Evolutionary conservation across 2,888 invertebrate species (phyloP).

Genomic region (Tuberolachnus salignus): DNA sequence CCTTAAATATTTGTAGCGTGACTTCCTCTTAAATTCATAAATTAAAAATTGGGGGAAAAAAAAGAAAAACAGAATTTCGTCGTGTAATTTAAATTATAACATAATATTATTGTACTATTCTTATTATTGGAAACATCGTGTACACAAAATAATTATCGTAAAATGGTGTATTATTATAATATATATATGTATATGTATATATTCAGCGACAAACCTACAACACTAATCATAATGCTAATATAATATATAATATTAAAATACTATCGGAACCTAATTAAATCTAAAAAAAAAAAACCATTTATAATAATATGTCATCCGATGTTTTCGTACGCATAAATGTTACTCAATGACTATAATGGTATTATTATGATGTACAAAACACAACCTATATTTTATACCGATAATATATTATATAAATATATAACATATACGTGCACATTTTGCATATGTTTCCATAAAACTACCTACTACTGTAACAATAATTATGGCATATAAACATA

Average conservation of each 20-base stretch:
- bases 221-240: conserved; percentile 13
- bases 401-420: not conserved
- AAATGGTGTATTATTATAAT: not conserved
- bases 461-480: not conserved
- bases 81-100: too few relatives aligned
- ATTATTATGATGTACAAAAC: conserved; percentile 6
- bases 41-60: too few relatives aligned
- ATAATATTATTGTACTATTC: too few relatives aligned
- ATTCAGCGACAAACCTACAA: conserved; percentile 9
- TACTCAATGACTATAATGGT: conserved; percentile 6
- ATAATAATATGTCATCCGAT: not conserved
- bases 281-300: conserved; percentile 16
- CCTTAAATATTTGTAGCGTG: too few relatives aligned
- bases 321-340: conserved; percentile 31
- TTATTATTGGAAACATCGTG: conserved; percentile 10
- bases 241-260: not conserved
- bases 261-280: conserved; percentile 34
- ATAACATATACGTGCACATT: conserved; percentile 25
- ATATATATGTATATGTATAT: not conserved
- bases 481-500: not conserved
- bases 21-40: too few relatives aligned
- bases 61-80: too few relatives aligned
- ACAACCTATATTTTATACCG: conserved; percentile 9
- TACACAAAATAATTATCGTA: not conserved
- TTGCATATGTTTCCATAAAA: conserved; percentile 26